Conservation (phyloP, 2,797 vertebrate genomes). For the Coccyzus lansbergi region DNA sequence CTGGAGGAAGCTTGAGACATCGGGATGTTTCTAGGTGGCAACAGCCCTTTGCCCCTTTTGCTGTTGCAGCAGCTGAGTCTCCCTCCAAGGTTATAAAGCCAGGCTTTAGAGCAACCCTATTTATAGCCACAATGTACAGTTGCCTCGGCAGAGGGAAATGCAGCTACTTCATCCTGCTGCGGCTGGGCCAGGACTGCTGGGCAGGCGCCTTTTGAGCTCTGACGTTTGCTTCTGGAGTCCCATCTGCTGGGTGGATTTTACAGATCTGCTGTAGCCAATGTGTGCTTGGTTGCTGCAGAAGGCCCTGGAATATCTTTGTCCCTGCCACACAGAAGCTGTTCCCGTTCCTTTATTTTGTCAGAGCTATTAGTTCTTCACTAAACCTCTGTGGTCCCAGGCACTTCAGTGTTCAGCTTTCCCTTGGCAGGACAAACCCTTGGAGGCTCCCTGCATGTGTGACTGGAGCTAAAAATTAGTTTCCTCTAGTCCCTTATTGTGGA, state of each 20-base stretch:
- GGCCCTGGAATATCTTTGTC: neutral
- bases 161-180: slow-evolving; percentile 7
- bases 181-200: neutral
- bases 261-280: neutral
- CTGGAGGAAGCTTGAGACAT: neutral
- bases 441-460: neutral
- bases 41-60: neutral
- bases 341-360: neutral
- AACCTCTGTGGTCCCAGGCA: neutral
- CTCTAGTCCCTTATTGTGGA: neutral
- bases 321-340: neutral
- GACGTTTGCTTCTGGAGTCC: neutral
- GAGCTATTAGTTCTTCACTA: neutral
- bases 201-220: neutral
- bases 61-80: neutral
- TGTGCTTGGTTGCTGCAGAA: neutral
- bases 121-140: slow-evolving; percentile 61
- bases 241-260: neutral
- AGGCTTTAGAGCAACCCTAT: neutral
- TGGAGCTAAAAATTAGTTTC: neutral
- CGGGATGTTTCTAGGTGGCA: neutral
- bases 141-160: slow-evolving; percentile 37
- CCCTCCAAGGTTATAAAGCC: slow-evolving; percentile 48
- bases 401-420: neutral
- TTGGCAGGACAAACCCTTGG: neutral